A percentile compares a stretch with the other conserved stretches of the same genome.
Conservation (phyloP, 2,888 invertebrate genomes). For the Lycaena phlaeas region DNA sequence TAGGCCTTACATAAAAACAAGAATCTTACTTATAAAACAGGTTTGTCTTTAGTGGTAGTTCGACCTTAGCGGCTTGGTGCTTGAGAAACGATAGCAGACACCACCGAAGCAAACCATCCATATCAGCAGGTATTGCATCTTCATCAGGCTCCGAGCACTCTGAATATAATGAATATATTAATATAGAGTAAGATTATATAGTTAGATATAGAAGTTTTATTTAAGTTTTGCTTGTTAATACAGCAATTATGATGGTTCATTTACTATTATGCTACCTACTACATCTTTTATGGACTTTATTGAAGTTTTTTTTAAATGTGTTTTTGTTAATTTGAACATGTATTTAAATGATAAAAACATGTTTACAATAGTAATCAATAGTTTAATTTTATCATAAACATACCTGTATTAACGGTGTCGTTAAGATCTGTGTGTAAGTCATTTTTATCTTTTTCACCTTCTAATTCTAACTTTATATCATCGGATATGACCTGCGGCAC, state of each 20-base stretch:
- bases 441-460: slow-evolving; percentile 1
- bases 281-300: too few relatives aligned
- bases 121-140: slow-evolving; percentile 53
- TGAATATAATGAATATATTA: too few relatives aligned
- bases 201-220: too few relatives aligned
- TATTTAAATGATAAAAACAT: too few relatives aligned
- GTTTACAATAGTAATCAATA: too few relatives aligned
- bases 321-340: too few relatives aligned
- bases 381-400: slow-evolving; percentile 1
- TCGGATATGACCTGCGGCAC: slow-evolving; percentile 32
- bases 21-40: slow-evolving; percentile 81
- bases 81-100: slow-evolving; percentile 88
- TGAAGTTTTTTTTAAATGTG: too few relatives aligned
- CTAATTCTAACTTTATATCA: not conserved
- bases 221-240: too few relatives aligned
- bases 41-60: slow-evolving; percentile 85
- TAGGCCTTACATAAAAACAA: too few relatives aligned
- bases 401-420: slow-evolving; percentile 21
- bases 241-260: too few relatives aligned
- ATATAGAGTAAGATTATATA: too few relatives aligned
- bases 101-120: slow-evolving; percentile 82
- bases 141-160: slow-evolving; percentile 29
- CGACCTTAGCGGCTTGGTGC: slow-evolving; percentile 77
- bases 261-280: too few relatives aligned
- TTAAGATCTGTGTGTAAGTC: slow-evolving; percentile 14